A percentile compares a stretch with the other conserved stretches of the same genome.
Conservation (phyloP, 2,113 vertebrate genomes). For the Merops nubicus region DNA sequence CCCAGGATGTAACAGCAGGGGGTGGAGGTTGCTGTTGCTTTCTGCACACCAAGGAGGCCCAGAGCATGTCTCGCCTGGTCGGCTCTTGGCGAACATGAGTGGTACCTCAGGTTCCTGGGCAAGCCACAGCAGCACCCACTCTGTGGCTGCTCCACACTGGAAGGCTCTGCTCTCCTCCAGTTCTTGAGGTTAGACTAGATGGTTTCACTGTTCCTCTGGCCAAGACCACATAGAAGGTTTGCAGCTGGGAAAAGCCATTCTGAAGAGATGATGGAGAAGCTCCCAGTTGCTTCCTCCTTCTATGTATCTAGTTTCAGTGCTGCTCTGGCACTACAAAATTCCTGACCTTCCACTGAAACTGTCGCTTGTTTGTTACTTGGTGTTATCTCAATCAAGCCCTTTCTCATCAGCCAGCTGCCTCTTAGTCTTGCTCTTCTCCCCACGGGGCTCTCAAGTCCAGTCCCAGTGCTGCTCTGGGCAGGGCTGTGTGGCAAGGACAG, state of each 20-base stretch:
- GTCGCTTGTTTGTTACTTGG: fast-evolving
- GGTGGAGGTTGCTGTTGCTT: background rate
- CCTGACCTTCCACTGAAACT: background rate
- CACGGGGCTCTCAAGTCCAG: background rate
- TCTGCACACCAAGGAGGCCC: background rate
- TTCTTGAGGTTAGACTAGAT: background rate
- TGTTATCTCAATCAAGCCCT: background rate
- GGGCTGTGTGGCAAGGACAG: background rate
- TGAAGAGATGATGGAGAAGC: background rate
- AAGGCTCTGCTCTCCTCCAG: background rate
- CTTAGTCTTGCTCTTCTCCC: background rate
- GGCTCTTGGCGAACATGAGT: background rate
- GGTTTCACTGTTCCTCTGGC: background rate
- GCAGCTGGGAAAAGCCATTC: background rate
- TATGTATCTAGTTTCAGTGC: background rate
- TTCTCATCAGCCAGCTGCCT: background rate
- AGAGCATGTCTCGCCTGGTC: background rate
- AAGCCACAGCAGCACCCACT: background rate
- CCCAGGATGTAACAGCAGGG: background rate
- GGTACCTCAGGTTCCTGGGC: background rate
- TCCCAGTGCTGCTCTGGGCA: fast-evolving
- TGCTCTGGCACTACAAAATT: background rate
- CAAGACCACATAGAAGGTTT: background rate
- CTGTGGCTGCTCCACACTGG: background rate
- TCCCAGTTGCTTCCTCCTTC: background rate